These are phyloP conservation scores for Athetis lepigone DNA, from an alignment of 2,888 invertebrate genomes.

Conservation along the genomic window DNA sequence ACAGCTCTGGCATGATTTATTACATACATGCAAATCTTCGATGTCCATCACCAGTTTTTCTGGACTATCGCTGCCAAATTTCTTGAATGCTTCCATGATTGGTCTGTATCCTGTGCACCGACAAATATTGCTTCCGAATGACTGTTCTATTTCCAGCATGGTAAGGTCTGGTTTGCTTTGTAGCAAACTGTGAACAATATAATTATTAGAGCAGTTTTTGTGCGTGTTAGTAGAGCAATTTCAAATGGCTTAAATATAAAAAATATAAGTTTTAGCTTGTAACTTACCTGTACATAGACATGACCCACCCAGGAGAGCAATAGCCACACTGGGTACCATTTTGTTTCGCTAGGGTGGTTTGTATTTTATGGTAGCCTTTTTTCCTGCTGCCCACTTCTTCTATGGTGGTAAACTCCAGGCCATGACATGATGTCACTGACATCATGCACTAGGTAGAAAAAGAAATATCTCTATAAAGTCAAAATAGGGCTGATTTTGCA, in stretches of 20 bases:
- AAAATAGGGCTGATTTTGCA: too few relatives aligned
- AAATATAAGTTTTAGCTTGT: background rate
- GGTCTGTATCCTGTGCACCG: constrained; percentile 95
- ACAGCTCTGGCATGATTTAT: constrained; percentile 69
- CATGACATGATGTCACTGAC: constrained; percentile 90
- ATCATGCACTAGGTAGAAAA: constrained; percentile 74
- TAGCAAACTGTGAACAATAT: constrained; percentile 26
- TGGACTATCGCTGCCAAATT: constrained; percentile 91
- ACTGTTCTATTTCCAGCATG: constrained; percentile 91
- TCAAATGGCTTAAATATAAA: background rate
- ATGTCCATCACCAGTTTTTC: constrained; percentile 82
- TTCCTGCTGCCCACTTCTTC: constrained; percentile 92
- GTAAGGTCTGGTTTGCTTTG: constrained; percentile 47
- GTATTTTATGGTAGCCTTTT: constrained; percentile 92
- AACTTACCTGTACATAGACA: constrained; percentile 92
- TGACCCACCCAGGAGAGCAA: constrained; percentile 94
- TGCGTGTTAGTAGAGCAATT: too few relatives aligned
- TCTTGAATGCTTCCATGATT: constrained; percentile 94
- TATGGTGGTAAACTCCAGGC: constrained; percentile 92
- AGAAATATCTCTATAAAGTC: too few relatives aligned
- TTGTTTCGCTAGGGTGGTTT: constrained; percentile 89
- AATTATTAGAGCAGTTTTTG: background rate
- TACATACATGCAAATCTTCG: constrained; percentile 76
- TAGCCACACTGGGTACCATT: constrained; percentile 93
- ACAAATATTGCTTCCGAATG: constrained; percentile 94